Evolutionary conservation across 1,140 invertebrate species (phyloP).

Genomic region (Ceratina australensis): DNA sequence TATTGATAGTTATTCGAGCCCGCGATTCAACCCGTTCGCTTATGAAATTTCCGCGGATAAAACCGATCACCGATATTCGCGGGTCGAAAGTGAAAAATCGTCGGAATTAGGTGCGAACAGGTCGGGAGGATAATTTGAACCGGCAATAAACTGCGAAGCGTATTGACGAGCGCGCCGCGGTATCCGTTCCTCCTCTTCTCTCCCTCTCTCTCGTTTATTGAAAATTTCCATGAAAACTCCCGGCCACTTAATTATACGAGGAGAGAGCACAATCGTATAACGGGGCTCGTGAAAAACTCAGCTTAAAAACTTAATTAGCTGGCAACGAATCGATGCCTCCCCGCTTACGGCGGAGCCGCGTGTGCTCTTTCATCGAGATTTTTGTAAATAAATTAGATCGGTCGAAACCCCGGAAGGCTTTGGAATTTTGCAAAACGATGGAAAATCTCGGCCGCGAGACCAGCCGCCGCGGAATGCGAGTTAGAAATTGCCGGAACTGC

Average conservation of each 20-base stretch:
- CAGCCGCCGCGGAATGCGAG: background rate
- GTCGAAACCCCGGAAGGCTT: too few relatives aligned
- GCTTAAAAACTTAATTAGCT: constrained; percentile 19
- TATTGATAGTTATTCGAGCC: background rate
- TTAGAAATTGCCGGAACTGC: constrained; percentile 1
- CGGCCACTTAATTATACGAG: background rate
- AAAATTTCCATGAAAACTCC: constrained; percentile 5
- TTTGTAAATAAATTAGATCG: constrained; percentile 5
- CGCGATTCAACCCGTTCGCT: too few relatives aligned
- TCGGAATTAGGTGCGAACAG: too few relatives aligned
- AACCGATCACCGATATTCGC: too few relatives aligned
- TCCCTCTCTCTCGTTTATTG: background rate
- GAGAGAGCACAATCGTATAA: background rate
- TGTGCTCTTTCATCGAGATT: background rate
- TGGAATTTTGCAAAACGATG: background rate
- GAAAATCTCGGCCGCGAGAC: background rate
- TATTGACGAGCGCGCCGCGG: background rate
- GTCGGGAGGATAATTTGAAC: too few relatives aligned
- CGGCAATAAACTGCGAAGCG: background rate
- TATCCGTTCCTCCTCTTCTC: background rate
- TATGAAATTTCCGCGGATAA: too few relatives aligned
- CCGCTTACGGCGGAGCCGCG: background rate
- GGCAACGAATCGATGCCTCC: constrained; percentile 13
- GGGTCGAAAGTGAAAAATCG: too few relatives aligned
- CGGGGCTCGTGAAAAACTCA: constrained; percentile 6